Conservation (phyloP, 2,888 invertebrate genomes). For the Lissocephala sabroskyi region DNA sequence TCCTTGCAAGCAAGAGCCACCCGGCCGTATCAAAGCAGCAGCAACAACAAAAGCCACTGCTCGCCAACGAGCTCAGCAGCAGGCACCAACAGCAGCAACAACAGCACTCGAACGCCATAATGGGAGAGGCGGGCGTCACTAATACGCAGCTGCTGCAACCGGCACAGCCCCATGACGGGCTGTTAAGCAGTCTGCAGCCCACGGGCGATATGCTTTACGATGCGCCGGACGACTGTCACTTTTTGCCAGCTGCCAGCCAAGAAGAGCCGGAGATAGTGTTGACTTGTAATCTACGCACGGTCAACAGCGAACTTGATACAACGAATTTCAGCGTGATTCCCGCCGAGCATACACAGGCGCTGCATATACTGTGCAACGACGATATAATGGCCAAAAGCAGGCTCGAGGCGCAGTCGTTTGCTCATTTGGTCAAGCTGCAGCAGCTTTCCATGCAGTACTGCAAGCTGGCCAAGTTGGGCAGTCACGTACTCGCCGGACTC, state of each 20-base stretch:
- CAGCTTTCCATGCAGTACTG: slow-evolving; percentile 89
- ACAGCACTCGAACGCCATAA: slow-evolving; percentile 65
- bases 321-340: slow-evolving; percentile 92
- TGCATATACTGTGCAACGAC: slow-evolving; percentile 86
- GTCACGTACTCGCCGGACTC: slow-evolving; percentile 85
- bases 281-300: slow-evolving; percentile 85
- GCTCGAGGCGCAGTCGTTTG: slow-evolving; percentile 83
- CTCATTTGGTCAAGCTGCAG: slow-evolving; percentile 84
- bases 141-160: slow-evolving; percentile 54
- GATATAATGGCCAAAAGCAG: slow-evolving; percentile 86
- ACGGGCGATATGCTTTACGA: slow-evolving; percentile 75
- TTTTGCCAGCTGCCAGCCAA: slow-evolving; percentile 64
- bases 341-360: slow-evolving; percentile 84
- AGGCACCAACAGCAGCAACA: slow-evolving; percentile 48
- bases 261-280: slow-evolving; percentile 81
- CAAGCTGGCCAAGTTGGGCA: slow-evolving; percentile 87
- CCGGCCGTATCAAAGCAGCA: slow-evolving; percentile 29
- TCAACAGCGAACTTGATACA: slow-evolving; percentile 90
- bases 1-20: slow-evolving; percentile 15
- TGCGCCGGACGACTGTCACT: slow-evolving; percentile 86
- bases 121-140: slow-evolving; percentile 67
- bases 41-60: slow-evolving; percentile 30
- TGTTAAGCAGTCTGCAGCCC: slow-evolving; percentile 2
- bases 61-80: slow-evolving; percentile 9
- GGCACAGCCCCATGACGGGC: slow-evolving; percentile 25